Evolutionary conservation across 2,113 vertebrate species (phyloP), one percentile per base, ranked within the genome.

Genomic region (Alligator sinensis): DNA sequence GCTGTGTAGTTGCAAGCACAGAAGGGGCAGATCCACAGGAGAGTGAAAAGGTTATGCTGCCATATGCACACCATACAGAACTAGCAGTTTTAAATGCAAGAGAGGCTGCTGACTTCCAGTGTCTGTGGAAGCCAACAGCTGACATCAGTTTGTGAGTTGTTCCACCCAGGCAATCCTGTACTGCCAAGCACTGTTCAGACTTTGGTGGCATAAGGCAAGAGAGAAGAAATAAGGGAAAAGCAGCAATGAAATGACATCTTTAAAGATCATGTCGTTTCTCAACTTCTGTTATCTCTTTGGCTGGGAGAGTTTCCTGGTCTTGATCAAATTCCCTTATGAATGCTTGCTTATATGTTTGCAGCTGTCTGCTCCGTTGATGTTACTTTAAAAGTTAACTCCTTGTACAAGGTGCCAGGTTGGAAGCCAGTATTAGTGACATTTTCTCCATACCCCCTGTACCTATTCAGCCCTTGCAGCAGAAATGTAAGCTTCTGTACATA

Each of bases 51-150:
- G 59, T 5, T 55, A 88, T 5, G 3, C 30, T 18, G 58, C 82
- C 89, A 0, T 66, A 2, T 5, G 63, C 64, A 47, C 64, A 1
- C 14, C 0, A 1, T 62, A 2, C 47, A 13, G 4, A n/a, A 22
- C 19, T 4, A 25, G 27, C 1, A 1, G n/a, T n/a, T 2, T 2
- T 0, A 12, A 38, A 4, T 1, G 6, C 6, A 59, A 47, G 30
- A 84, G 6, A 55, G 74, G 83, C 28, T 84, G 60, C 34, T 28
- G 60, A 15, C 2, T 17, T 80, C 80, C 80, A 2, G 68, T 60
- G 78, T 16, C 24, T 21, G 21, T 24, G 15, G 82, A 3, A 68
- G 60, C 2, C 86, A 19, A 1, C 28, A 34, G 38, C 81, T 64
- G 83, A 25, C 30, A 13, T 5, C 22, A 1, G 14, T 1, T 25